phyloP scores from a whole-genome alignment of 1,140 invertebrate genomes.

The Drosophila nebulosa region DNA sequence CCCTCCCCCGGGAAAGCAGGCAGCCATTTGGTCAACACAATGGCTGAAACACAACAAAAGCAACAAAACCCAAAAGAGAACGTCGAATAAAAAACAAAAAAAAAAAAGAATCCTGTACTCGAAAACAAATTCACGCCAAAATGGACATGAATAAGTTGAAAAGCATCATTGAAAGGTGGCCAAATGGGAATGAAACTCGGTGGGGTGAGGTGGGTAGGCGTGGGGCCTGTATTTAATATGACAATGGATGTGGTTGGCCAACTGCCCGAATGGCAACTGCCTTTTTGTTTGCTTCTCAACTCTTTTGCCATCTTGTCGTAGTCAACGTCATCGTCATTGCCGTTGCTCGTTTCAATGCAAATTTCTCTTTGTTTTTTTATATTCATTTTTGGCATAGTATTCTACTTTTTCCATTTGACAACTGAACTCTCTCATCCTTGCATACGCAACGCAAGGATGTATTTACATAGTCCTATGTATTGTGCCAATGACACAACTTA shows the following conservation, averaged over 20 bases:
- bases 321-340: neutral
- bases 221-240: conserved; percentile 51
- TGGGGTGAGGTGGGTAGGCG: no score
- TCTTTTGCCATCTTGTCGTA: conserved; percentile 24
- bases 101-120: conserved; percentile 29
- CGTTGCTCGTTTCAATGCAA: conserved; percentile 48
- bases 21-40: conserved; percentile 65
- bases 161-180: conserved; percentile 57
- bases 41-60: conserved; percentile 24
- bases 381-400: neutral
- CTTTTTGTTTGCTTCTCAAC: conserved; percentile 54
- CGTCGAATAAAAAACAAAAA: neutral
- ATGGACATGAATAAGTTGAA: conserved; percentile 74
- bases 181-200: neutral
- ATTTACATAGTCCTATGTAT: neutral
- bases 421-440: neutral
- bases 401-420: neutral
- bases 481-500: neutral
- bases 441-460: neutral
- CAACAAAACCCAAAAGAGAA: conserved; percentile 1
- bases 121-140: conserved; percentile 71
- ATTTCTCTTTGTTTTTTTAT: conserved; percentile 31
- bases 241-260: conserved; percentile 60
- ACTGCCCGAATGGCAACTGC: conserved; percentile 50
- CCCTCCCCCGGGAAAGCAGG: conserved; percentile 19